These are phyloP conservation scores for Suricata suricatta DNA, from an alignment of 2,113 vertebrate genomes.

Conservation along the genomic window DNA sequence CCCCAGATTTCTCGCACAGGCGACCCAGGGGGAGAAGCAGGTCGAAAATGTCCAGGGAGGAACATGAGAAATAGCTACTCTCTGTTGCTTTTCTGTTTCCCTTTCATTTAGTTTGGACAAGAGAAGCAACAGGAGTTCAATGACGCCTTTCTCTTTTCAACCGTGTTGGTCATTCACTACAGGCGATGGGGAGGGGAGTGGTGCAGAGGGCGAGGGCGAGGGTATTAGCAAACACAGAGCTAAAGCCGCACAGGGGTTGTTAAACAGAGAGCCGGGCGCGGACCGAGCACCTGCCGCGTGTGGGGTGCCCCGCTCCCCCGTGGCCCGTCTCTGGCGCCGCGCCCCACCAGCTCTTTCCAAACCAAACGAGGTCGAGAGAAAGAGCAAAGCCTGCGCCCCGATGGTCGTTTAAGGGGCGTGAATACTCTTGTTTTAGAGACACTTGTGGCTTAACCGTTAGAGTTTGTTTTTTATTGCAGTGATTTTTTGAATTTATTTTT, in stretches of 20 bases:
- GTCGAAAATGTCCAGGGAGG: not conserved
- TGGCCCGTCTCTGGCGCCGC: not conserved
- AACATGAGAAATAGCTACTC: not conserved
- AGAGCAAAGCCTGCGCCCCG: not conserved
- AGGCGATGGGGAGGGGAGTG: not conserved
- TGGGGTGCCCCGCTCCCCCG: not conserved
- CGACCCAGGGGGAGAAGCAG: not conserved
- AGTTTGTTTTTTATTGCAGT: not conserved
- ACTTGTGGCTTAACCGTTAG: conserved; percentile 71
- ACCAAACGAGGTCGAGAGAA: not conserved
- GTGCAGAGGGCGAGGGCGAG: not conserved
- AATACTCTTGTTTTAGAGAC: not conserved
- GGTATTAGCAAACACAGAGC: conserved; percentile 33
- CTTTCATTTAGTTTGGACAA: conserved; percentile 69
- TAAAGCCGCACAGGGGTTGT: not conserved
- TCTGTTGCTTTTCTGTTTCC: conserved; percentile 54
- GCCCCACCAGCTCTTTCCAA: not conserved
- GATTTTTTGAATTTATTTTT: not conserved
- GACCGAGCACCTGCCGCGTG: conserved; percentile 43
- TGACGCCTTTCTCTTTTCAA: conserved; percentile 48
- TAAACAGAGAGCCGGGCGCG: conserved; percentile 30
- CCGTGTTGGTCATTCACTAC: conserved; percentile 23
- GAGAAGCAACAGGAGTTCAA: conserved; percentile 59
- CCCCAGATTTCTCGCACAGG: not conserved
- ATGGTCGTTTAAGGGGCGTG: not conserved